Base-by-base conservation (phyloP, 2,888 invertebrate genomes). In the Epicampocera succincta region DNA sequence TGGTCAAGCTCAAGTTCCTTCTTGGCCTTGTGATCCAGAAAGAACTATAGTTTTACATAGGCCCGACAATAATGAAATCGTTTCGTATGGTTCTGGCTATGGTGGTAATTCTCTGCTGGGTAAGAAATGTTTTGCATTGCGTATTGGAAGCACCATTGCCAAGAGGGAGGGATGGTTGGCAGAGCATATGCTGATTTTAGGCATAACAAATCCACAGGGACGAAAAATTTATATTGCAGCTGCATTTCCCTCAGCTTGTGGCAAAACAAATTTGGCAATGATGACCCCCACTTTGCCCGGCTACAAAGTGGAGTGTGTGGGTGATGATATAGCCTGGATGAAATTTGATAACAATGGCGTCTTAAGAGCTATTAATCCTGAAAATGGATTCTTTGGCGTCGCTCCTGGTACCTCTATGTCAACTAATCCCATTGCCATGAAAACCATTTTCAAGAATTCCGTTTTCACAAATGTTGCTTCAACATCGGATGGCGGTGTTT, bases 321-420 rank as follows among this genome's bases (percentile, higher is more conserved):
- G 99, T 0, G 99, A 99, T 89, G 99, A 99, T 88, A 99, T 99
- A 85, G 98, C 99, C 0, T 99, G 99, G 99, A 98, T 98, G 97
- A 95, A 95, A 89, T 98, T 98, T 88, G 97, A 98, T 85, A 92
- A 92, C 12, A 92, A 95, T 33, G 99, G 99, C 0, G 94, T 95
- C 40, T 92, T 99, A 33, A 93, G 98, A 71, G 99, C 99, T 3
- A 99, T 99, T 85, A 99, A 99, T 90, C 99, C 99, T 0, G 99
- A 99, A 91, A 97, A 97, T 88, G 99, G 99, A 3, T 99, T 99
- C 94, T 99, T 99, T 91, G 99, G 99, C 13, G 99, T 99, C 0
- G 99, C 99, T 0, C 99, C 98, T 78, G 98, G 96, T 3, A 99
- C 99, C 0, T 98, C 97, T 0, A 92, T 92, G 80, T 92, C 94